Conservation (phyloP, 2,113 vertebrate species). For the Hystrix cristata region DNA sequence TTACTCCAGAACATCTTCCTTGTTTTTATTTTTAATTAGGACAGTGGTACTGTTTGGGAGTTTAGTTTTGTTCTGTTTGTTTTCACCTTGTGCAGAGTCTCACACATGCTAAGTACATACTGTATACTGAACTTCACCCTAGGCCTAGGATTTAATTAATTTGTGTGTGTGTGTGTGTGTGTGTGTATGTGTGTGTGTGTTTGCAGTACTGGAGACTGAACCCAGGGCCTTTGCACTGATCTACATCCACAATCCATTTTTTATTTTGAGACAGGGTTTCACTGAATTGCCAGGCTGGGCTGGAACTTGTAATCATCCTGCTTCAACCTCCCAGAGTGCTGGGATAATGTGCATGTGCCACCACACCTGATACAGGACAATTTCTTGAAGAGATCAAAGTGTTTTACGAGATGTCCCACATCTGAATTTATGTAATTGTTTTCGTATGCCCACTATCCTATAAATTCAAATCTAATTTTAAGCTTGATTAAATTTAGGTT, state of each 20-base stretch:
- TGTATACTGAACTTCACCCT: background rate
- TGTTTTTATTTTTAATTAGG: background rate
- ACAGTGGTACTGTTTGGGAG: background rate
- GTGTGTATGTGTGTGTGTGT: background rate
- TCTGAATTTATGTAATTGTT: background rate
- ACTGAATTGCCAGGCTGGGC: too few species aligned
- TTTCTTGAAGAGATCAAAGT: background rate
- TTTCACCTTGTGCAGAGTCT: background rate
- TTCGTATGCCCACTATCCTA: background rate
- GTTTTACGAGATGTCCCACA: background rate
- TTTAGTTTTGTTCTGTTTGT: background rate
- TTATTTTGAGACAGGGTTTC: background rate
- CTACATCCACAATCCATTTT: background rate
- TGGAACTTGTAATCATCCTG: background rate
- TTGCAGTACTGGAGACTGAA: background rate
- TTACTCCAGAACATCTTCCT: background rate
- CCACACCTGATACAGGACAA: background rate
- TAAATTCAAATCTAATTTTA: conserved; percentile 27
- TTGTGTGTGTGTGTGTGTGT: background rate
- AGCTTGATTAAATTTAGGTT: conserved; percentile 25
- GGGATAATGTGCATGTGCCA: background rate
- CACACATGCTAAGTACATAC: background rate
- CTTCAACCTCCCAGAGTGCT: background rate
- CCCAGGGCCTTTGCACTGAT: background rate
- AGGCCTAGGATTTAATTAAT: background rate